Conservation (phyloP, 2,888 invertebrate species). For the Cartodere bifasciata region DNA sequence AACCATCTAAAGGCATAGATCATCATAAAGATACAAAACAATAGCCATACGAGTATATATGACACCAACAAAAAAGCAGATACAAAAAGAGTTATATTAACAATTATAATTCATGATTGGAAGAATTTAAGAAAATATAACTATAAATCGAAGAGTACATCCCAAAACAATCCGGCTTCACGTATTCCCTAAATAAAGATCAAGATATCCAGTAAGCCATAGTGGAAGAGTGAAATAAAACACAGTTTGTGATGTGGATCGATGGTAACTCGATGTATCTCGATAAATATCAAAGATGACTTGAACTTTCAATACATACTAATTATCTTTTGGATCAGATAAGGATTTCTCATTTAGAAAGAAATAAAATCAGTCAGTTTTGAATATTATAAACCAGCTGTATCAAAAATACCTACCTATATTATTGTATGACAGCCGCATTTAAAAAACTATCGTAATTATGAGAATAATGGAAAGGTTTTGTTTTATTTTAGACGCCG, state of each 20-base stretch:
- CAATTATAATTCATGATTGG: slow-evolving; percentile 32
- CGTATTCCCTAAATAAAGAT: slow-evolving; percentile 11
- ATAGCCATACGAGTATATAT: slow-evolving; percentile 3
- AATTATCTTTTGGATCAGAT: slow-evolving; percentile 36
- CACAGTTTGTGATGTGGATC: neutral
- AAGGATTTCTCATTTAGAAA: slow-evolving; percentile 33
- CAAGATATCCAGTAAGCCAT: slow-evolving; percentile 5
- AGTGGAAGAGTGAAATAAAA: slow-evolving; percentile 2
- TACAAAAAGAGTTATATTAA: slow-evolving; percentile 25
- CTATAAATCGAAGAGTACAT: slow-evolving; percentile 24
- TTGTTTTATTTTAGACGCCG: slow-evolving; percentile 10
- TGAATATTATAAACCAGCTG: slow-evolving; percentile 12
- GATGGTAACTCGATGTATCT: too few relatives aligned
- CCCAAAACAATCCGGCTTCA: slow-evolving; percentile 18
- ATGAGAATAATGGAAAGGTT: slow-evolving; percentile 9
- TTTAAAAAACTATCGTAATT: slow-evolving; percentile 11
- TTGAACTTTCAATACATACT: slow-evolving; percentile 36
- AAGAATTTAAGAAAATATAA: slow-evolving; percentile 29
- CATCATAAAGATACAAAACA: slow-evolving; percentile 4
- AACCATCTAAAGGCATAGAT: too few relatives aligned
- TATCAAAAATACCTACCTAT: slow-evolving; percentile 9
- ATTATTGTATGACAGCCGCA: slow-evolving; percentile 11
- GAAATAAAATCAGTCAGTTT: slow-evolving; percentile 22
- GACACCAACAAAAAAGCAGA: slow-evolving; percentile 16
- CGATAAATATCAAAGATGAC: slow-evolving; percentile 35